Evolutionary conservation across 2,113 vertebrate species (phyloP), one percentile per base, ranked within the genome.

Genomic region (Malurus alboscapulatus): DNA sequence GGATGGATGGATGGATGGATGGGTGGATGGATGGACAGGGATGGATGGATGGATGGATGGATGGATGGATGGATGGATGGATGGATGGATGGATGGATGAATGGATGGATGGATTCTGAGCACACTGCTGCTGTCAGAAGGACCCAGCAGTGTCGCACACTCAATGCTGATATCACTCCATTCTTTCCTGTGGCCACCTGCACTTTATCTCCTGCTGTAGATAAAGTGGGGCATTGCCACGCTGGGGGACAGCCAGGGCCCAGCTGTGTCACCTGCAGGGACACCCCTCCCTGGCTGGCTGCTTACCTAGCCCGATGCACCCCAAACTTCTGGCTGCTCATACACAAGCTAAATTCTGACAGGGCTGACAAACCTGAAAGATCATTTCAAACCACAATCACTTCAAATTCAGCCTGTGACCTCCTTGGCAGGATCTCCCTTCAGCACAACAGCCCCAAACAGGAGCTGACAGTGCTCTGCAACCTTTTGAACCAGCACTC

Each of bases 401-500:
- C 63, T 92, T 94, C 88, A 80, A 50, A 90, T 44, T 54, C 90
- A 85, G 62, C 75, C 82, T 30, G 3, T 32, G 71, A 93, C 84
- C 94, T 82, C 58, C 84, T 84, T 79, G 81, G 62, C 84, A 89
- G 66, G 80, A 82, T 63, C 50, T 73, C 38, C 81, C 89, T 85
- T 93, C 89, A 93, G 62, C 17, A 4, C 29, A 1, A 71, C 92
- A 89, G 78, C 29, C 89, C 91, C 81, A 85, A 93, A 96, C 81
- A 89, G 87, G 89, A 96, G 81, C 81, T 95, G 96, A 94, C 94
- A 96, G 92, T 42, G 71, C 79, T 87, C 38, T 3, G 5, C 61
- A 85, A 91, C 92, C 96, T 95, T 95, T 82, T 92, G 92, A 96
- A 93, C 87, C 55, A 36, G 71, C 69, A 15, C 91, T 77, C 26